phyloP scores from a whole-genome alignment of 2,797 vertebrate genomes.

The Urophycis tenuis region DNA sequence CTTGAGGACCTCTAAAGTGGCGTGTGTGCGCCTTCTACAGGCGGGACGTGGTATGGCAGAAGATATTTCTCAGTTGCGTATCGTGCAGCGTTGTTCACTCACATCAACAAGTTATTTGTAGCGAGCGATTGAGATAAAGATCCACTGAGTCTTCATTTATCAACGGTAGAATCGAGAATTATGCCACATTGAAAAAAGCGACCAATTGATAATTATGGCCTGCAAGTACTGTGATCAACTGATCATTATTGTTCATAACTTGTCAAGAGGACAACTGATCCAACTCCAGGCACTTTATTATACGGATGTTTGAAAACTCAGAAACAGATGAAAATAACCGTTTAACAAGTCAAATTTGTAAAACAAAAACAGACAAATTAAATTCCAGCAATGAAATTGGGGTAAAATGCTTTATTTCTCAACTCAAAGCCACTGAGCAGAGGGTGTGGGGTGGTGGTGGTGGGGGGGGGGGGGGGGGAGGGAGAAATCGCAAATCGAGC shows the following conservation, averaged over 20 bases:
- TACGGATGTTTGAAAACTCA: background rate
- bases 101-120: background rate
- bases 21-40: background rate
- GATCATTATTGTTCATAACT: background rate
- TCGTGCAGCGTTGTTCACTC: too few relatives aligned
- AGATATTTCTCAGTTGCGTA: background rate
- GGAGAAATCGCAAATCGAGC: conserved; percentile 31
- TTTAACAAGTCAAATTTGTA: background rate
- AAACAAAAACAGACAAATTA: conserved; percentile 32
- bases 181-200: background rate
- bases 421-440: conserved; percentile 49
- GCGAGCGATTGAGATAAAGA: background rate
- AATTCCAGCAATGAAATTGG: conserved; percentile 49
- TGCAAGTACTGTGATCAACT: background rate
- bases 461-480: conserved; percentile 30
- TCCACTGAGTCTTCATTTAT: background rate
- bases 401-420: conserved; percentile 70
- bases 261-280: background rate
- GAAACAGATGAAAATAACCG: background rate
- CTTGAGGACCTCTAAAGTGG: background rate
- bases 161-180: background rate
- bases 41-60: background rate
- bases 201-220: background rate
- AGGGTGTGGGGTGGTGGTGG: too few relatives aligned
- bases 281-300: background rate